A percentile compares a stretch with the other conserved stretches of the same genome.
Evolutionary conservation across 2,113 vertebrate genomes (phyloP).

Genomic region (Empidonax alnorum): DNA sequence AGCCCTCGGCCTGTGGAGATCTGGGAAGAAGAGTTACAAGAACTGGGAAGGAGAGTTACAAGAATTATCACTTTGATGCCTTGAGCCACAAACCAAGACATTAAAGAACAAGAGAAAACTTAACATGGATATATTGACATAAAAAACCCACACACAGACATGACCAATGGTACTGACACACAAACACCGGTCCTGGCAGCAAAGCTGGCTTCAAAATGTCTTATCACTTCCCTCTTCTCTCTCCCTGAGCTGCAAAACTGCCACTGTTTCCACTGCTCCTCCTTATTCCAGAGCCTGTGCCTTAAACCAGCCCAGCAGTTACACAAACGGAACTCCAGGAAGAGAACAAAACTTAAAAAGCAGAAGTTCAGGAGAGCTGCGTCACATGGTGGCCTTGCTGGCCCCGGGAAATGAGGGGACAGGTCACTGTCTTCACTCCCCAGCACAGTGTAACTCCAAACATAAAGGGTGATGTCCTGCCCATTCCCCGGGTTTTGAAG

Average conservation of each 20-base stretch:
- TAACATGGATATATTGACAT: background rate
- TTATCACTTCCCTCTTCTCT: fast-evolving
- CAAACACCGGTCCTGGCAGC: background rate
- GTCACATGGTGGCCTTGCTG: background rate
- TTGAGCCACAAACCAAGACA: fast-evolving
- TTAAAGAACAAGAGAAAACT: background rate
- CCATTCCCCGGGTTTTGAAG: background rate
- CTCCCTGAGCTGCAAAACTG: background rate
- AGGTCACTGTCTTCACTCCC: background rate
- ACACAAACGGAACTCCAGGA: background rate
- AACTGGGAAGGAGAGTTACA: background rate
- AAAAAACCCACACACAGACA: background rate
- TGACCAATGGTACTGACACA: fast-evolving
- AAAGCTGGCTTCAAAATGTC: background rate
- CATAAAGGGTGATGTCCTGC: background rate
- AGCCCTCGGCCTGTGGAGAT: background rate
- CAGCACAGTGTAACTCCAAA: background rate
- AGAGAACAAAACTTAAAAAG: background rate
- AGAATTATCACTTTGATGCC: background rate
- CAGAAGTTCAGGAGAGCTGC: background rate
- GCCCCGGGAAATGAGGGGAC: background rate
- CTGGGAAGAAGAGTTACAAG: background rate
- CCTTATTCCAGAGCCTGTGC: fast-evolving
- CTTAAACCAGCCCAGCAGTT: background rate
- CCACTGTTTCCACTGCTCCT: background rate